A percentile compares a stretch with the other conserved stretches of the same genome.
Evolutionary conservation across 2,113 vertebrate species (phyloP).

Genomic region (Colistium nudipinnis): DNA sequence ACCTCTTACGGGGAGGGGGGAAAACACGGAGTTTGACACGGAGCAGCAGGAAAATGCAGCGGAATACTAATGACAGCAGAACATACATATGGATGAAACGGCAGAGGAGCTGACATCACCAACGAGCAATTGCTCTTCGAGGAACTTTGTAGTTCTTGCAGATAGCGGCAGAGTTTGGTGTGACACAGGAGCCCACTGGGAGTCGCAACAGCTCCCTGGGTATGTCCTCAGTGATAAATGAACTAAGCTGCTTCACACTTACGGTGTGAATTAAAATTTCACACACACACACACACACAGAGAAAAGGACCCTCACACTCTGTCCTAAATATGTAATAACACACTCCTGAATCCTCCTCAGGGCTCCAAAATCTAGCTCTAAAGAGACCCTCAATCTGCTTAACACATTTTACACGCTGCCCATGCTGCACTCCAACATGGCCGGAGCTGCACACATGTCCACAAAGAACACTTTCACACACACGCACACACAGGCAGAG

Average conservation of each 20-base stretch:
- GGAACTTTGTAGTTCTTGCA: conserved; percentile 41
- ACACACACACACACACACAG: conserved; percentile 50
- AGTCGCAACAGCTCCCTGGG: conserved; percentile 58
- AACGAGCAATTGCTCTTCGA: conserved; percentile 22
- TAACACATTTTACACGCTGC: conserved; percentile 57
- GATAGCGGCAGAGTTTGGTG: conserved; percentile 35
- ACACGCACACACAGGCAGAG: conserved; percentile 42
- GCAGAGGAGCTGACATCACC: conserved; percentile 2
- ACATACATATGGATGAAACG: not conserved
- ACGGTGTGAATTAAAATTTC: conserved; percentile 79
- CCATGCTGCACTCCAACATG: conserved; percentile 7
- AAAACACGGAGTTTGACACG: not conserved
- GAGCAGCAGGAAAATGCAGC: not conserved
- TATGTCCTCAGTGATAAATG: conserved; percentile 64
- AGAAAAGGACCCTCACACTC: conserved; percentile 61
- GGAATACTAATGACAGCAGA: not conserved
- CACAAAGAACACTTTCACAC: conserved; percentile 43
- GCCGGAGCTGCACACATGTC: conserved; percentile 25
- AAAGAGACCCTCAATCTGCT: conserved; percentile 70
- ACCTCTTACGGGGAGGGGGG: not conserved
- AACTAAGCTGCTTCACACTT: conserved; percentile 70
- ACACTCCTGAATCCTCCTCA: conserved; percentile 59
- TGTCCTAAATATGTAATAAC: conserved; percentile 75
- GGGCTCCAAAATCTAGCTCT: conserved; percentile 69
- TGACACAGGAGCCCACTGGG: conserved; percentile 57